A percentile compares a stretch with the other conserved stretches of the same genome.
These are phyloP conservation scores for Rhinolophus ferrumequinum DNA, from an alignment of 2,113 vertebrate species.

Conservation along the genomic window DNA sequence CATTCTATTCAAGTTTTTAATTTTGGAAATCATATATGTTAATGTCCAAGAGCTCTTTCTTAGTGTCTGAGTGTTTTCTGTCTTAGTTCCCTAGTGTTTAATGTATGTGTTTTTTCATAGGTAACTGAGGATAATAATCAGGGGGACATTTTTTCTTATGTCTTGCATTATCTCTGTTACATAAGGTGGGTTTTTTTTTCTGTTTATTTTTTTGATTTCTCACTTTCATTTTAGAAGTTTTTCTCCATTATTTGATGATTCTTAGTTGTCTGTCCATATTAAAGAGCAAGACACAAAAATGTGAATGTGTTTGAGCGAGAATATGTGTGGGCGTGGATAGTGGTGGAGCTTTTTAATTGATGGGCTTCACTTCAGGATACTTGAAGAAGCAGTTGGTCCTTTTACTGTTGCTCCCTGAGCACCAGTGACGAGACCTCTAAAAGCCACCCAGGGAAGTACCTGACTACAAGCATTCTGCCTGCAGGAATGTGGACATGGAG, in stretches of 20 bases:
- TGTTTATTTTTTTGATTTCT: not conserved
- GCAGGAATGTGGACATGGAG: not conserved
- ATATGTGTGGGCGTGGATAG: not conserved
- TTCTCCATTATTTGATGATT: slow-evolving; percentile 31
- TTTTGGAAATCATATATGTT: not conserved
- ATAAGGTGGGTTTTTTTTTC: not conserved
- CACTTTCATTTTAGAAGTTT: not conserved
- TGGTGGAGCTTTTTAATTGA: not conserved
- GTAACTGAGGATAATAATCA: not conserved
- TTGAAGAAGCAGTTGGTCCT: not conserved
- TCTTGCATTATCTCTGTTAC: slow-evolving; percentile 30
- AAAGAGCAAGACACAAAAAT: not conserved
- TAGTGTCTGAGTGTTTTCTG: not conserved
- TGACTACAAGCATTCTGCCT: not conserved
- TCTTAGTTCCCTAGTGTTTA: not conserved
- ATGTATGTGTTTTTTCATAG: not conserved
- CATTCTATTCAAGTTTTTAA: slow-evolving; percentile 3
- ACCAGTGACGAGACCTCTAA: not conserved
- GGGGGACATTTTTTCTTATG: not conserved
- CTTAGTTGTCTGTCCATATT: not conserved
- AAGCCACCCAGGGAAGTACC: not conserved
- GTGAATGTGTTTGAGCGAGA: not conserved
- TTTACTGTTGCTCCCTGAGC: not conserved
- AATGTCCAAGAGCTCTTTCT: slow-evolving; percentile 7
- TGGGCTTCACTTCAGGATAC: not conserved